Percentiles rank a stretch among this genome's conserved stretches.
These are phyloP conservation scores for Ptyas mucosa DNA, from an alignment of 2,113 vertebrate species.

Conservation along the genomic window DNA sequence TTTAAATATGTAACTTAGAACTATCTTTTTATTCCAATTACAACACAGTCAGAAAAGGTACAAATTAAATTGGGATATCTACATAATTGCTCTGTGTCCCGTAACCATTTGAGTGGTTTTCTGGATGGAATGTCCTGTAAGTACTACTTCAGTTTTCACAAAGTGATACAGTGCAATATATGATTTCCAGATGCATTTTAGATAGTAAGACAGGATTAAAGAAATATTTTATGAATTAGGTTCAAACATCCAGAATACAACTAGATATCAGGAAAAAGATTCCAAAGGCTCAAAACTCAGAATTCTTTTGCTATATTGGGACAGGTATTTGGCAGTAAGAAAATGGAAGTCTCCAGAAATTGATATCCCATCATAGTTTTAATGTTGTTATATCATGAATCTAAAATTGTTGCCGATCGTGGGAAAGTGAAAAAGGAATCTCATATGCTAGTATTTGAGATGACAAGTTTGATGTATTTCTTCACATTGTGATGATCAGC, in stretches of 20 bases:
- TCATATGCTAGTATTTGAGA: constrained; percentile 43
- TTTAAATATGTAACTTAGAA: neutral
- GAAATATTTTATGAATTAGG: neutral
- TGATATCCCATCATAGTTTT: neutral
- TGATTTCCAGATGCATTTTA: neutral
- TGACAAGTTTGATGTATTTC: constrained; percentile 33
- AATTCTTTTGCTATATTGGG: neutral
- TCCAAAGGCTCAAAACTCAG: neutral
- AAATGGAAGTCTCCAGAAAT: constrained; percentile 10
- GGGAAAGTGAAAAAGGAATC: constrained; percentile 2
- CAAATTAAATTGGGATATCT: neutral
- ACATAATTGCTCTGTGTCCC: neutral
- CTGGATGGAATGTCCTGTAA: neutral
- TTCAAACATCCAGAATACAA: neutral
- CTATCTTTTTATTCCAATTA: neutral
- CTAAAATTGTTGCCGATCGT: constrained; percentile 14
- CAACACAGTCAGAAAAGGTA: neutral
- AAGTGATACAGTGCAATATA: neutral
- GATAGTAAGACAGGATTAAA: neutral
- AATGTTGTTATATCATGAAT: constrained; percentile 4
- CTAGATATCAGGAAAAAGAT: neutral
- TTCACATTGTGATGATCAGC: constrained; percentile 32
- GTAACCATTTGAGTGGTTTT: neutral
- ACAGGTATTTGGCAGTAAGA: constrained; percentile 10
- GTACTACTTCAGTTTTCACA: neutral